Base-by-base conservation (phyloP, 2,113 vertebrate genomes). In the Lophochroa leadbeateri region DNA sequence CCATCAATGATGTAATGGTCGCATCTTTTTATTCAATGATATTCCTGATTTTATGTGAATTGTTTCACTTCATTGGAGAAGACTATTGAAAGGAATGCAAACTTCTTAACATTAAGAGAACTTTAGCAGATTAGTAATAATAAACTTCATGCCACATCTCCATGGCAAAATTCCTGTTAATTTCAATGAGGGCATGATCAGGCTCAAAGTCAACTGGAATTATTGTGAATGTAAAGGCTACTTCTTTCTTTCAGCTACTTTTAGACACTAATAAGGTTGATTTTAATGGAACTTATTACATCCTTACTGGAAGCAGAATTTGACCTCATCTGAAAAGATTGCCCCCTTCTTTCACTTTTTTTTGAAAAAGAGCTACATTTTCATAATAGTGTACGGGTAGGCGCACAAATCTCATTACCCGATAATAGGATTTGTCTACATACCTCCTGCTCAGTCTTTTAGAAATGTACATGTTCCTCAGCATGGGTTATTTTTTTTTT, bases 351-450 rank as follows among this genome's bases (percentile, higher is more conserved):
- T 96, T 96, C 94, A 94, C 50, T 94, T 96, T 92, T 92, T 96
- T 94, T 97, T 86, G 84, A 97, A 94, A 91, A 86, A 94, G 86
- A 94, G 96, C 94, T 96, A 94, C 94, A 96, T 97, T 97, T 98
- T 96, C 93, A 97, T 97, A 97, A 97, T 95, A 78, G 89, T 86
- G 91, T 95, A 95, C 91, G 92, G 90, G 96, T 96, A 97, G 0
- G 79, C 28, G 0, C 85, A 86, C 97, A 98, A 98, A 98, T 98
- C 97, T 96, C 95, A 97, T 98, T 98, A 98, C 65, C 46, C 67
- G 91, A 86, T 98, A 98, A 98, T 93, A 97, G 97, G 98, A 98
- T 98, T 98, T 98, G 94, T 94, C 97, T 96, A 93, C 97, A 98
- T 96, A 97, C 96, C 96, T 97, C 95, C 94, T 97, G 96, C 96